These are phyloP conservation scores for Anableps anableps DNA, from an alignment of 2,797 vertebrate species.

Conservation along the genomic window DNA sequence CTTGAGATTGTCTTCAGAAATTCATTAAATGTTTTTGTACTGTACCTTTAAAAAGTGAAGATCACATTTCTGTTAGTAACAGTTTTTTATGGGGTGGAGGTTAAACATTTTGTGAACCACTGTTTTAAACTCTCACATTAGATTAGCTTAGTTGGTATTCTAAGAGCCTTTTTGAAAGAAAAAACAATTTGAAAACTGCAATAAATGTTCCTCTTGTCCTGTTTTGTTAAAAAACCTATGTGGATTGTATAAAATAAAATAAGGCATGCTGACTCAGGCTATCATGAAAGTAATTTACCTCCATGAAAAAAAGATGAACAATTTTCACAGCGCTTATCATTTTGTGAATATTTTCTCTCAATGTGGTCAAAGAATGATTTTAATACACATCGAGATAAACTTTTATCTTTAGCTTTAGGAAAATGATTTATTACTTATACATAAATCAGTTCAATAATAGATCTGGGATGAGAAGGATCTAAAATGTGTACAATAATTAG, in stretches of 20 bases:
- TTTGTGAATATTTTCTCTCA: neutral
- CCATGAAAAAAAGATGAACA: neutral
- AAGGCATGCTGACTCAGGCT: too few species aligned
- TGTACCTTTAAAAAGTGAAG: neutral
- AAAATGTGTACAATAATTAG: conserved; percentile 33
- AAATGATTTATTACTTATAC: neutral
- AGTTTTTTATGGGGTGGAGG: neutral
- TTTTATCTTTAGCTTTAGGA: neutral
- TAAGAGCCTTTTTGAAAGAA: neutral
- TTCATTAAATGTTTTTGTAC: too few species aligned
- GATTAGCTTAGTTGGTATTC: neutral
- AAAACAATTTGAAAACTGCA: neutral
- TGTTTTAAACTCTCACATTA: neutral
- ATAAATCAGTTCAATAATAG: neutral
- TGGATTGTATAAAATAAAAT: neutral
- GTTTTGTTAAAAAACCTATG: too few species aligned
- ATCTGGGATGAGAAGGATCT: neutral
- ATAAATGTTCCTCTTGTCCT: neutral
- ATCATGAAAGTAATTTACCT: too few species aligned
- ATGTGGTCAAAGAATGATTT: neutral
- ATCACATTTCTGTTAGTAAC: neutral
- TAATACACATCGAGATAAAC: neutral
- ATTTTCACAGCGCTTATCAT: neutral
- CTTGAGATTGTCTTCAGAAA: too few species aligned
- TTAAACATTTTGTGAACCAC: neutral